Evolutionary conservation across 2,888 invertebrate species (phyloP).

Genomic region (Peribatodes rhomboidaria): DNA sequence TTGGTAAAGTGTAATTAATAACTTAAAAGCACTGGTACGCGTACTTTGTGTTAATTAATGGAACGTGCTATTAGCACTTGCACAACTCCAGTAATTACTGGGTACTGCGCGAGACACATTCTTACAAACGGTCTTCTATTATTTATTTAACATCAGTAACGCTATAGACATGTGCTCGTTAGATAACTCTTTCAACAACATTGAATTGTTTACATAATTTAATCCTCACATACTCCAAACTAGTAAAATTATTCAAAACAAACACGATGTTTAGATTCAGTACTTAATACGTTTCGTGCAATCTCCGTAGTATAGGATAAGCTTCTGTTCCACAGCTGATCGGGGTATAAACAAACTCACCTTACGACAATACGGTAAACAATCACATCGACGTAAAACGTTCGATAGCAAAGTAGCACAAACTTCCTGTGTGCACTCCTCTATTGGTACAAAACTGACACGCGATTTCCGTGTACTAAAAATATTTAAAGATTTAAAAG

Average conservation of each 20-base stretch:
- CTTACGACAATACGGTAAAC: slow-evolving; percentile 67
- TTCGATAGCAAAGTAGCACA: slow-evolving; percentile 56
- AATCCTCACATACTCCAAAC: slow-evolving; percentile 34
- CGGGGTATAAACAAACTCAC: slow-evolving; percentile 73
- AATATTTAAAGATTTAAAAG: slow-evolving; percentile 73
- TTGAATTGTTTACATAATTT: slow-evolving; percentile 34
- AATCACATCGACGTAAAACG: slow-evolving; percentile 67
- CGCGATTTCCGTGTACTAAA: slow-evolving; percentile 75
- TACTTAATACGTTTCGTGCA: slow-evolving; percentile 7
- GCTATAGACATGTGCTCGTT: slow-evolving; percentile 18
- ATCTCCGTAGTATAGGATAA: slow-evolving; percentile 20
- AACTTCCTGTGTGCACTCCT: slow-evolving; percentile 64
- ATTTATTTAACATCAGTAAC: slow-evolving; percentile 19
- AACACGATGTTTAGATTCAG: slow-evolving; percentile 20
- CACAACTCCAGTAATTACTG: slow-evolving; percentile 9
- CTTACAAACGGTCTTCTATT: slow-evolving; percentile 7
- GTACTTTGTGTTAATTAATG: slow-evolving; percentile 22
- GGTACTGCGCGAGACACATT: slow-evolving; percentile 2
- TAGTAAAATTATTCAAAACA: slow-evolving; percentile 34
- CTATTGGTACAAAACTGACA: slow-evolving; percentile 58
- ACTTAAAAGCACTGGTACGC: slow-evolving; percentile 1
- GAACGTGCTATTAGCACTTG: slow-evolving; percentile 14
- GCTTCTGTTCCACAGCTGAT: slow-evolving; percentile 67
- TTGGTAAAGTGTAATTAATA: slow-evolving; percentile 9
- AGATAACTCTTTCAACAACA: slow-evolving; percentile 28